Base-by-base conservation (phyloP, 1,140 invertebrate genomes). In the Oscheius sp. region DNA sequence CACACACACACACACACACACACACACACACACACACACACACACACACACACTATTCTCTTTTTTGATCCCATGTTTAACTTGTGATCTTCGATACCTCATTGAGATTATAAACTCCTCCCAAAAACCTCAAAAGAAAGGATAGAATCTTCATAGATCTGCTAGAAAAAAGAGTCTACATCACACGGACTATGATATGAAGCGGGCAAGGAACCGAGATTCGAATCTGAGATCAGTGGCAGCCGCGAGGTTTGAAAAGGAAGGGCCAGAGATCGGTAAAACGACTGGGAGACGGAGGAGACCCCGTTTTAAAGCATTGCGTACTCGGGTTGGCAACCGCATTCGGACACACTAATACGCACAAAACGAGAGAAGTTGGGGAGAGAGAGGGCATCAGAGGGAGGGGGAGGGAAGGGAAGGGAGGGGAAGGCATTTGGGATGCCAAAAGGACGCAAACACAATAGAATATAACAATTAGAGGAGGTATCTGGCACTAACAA, bases 111-210 rank as follows among this genome's bases (percentile, higher is more conserved):
- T 42, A 42, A 42, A 42, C 38, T 42, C 38, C 10, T 10, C 10
- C 10, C 10, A 42, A 42, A 42, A n/a, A 42, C 38, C 10, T 10
- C 38, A 42, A 42, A 42, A 55, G 49, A 55, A 7, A 55, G 49
- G 49, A 55, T 55, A 55, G 49, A 55, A 55, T 4, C 28, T 55
- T 55, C 15, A 20, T 20, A 4, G 28, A 55, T 26, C 49, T 20
- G 15, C 49, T 55, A 55, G 49, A 23, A 55, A 55, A 23, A 4
- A 55, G 49, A 55, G 28, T 13, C 49, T 55, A 55, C 15, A 55
- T 55, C 49, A 55, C 49, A 55, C 49, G 49, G 49, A 20, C 49
- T 55, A 55, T 55, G 49, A 55, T 55, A 55, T 55, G 49, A 55
- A 55, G 49, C 49, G 49, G 49, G 49, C 49, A 55, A 55, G 49